phyloP scores from a whole-genome alignment of 2,113 vertebrate species.

The Corythoichthys intestinalis region DNA sequence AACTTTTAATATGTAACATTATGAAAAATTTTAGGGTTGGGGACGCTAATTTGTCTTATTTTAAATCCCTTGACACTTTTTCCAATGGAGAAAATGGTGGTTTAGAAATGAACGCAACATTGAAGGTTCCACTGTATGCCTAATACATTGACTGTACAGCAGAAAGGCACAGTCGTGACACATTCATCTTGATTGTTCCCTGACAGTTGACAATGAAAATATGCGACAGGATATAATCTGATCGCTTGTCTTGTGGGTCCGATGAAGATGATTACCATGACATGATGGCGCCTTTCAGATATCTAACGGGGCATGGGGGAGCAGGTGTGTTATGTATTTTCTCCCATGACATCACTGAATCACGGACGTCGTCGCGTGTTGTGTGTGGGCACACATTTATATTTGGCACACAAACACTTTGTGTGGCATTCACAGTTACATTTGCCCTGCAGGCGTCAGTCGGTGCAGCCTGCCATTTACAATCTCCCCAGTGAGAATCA shows the following conservation, averaged over 20 bases:
- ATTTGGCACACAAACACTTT: constrained; percentile 28
- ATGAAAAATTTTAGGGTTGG: too few species aligned
- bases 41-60: neutral
- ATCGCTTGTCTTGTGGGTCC: constrained; percentile 29
- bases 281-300: constrained; percentile 36
- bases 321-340: neutral
- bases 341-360: neutral
- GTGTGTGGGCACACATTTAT: constrained; percentile 18
- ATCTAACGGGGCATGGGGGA: neutral
- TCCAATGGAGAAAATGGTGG: neutral
- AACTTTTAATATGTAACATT: too few species aligned
- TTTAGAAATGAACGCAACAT: neutral
- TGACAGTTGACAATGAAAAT: constrained; percentile 39
- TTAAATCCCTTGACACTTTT: neutral
- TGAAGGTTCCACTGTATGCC: constrained; percentile 37
- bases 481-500: constrained; percentile 9
- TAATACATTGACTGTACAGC: constrained; percentile 21
- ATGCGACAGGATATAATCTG: constrained; percentile 42
- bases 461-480: constrained; percentile 6
- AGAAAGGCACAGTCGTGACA: neutral
- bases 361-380: neutral
- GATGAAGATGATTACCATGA: constrained; percentile 41
- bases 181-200: constrained; percentile 21
- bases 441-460: neutral
- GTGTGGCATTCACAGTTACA: constrained; percentile 50